A percentile compares a stretch with the other conserved stretches of the same genome.
Conservation (phyloP, 2,113 vertebrate genomes). For the Todiramphus saurophagus region DNA sequence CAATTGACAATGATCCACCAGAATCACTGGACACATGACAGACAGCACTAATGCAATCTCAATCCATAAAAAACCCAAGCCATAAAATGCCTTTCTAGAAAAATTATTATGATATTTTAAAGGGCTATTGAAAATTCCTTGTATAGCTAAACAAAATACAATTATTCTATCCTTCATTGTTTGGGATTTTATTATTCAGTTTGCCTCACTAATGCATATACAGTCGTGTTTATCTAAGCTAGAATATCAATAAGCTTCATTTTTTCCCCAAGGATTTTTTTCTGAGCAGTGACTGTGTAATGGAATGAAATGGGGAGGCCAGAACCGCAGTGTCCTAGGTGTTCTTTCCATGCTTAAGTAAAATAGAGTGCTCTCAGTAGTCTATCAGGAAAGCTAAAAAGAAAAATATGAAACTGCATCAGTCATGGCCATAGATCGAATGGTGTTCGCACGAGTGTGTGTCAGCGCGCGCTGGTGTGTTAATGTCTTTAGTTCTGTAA, state of each 20-base stretch:
- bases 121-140: neutral
- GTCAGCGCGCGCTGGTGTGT: neutral
- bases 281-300: neutral
- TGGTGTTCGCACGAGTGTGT: neutral
- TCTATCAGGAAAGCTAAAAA: neutral
- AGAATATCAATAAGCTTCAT: neutral
- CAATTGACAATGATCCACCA: constrained; percentile 5
- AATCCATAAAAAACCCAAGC: neutral
- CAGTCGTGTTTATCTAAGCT: neutral
- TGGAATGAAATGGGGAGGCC: neutral
- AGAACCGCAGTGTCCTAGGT: neutral
- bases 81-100: neutral
- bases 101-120: neutral
- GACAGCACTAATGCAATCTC: neutral
- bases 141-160: neutral
- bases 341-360: neutral
- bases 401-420: neutral
- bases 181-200: neutral
- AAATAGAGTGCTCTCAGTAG: constrained; percentile 18
- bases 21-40: constrained; percentile 10
- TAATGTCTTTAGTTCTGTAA: neutral
- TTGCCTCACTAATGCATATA: neutral
- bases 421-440: neutral
- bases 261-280: neutral
- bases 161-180: neutral